Conservation (phyloP, 2,797 vertebrate species). For the Podarcis lilfordi region DNA sequence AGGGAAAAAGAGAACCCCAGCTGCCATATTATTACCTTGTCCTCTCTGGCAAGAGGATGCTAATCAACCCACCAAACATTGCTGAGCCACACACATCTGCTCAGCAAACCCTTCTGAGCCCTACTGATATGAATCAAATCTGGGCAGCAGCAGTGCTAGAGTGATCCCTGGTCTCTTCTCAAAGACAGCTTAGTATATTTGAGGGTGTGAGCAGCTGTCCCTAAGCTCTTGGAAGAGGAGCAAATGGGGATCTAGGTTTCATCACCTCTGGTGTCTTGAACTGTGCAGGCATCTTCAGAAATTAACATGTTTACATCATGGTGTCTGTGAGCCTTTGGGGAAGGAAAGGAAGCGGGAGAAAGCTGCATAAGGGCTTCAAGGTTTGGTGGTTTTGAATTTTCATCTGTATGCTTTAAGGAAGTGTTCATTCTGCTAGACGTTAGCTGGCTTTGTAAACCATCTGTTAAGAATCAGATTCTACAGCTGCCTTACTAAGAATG, state of each 20-base stretch:
- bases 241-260: neutral
- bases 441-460: constrained; percentile 65
- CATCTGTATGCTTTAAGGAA: constrained; percentile 54
- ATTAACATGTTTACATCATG: constrained; percentile 41
- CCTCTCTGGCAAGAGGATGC: neutral
- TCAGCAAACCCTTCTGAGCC: constrained; percentile 38
- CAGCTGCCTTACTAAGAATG: constrained; percentile 74
- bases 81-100: neutral
- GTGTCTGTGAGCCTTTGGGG: neutral
- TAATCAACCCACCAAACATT: constrained; percentile 25
- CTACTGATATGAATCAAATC: neutral
- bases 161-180: neutral
- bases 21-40: no score
- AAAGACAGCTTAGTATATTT: neutral
- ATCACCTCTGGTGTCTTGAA: neutral
- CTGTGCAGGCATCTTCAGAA: constrained; percentile 59
- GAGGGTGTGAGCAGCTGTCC: neutral
- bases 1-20: no score
- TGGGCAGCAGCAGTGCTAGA: neutral
- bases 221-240: neutral
- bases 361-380: constrained; percentile 9
- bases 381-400: neutral
- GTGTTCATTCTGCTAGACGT: constrained; percentile 58
- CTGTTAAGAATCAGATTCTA: constrained; percentile 61
- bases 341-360: constrained; percentile 4